Conservation (phyloP, 1,140 invertebrate genomes). For the Zaprionus lachaisei region DNA sequence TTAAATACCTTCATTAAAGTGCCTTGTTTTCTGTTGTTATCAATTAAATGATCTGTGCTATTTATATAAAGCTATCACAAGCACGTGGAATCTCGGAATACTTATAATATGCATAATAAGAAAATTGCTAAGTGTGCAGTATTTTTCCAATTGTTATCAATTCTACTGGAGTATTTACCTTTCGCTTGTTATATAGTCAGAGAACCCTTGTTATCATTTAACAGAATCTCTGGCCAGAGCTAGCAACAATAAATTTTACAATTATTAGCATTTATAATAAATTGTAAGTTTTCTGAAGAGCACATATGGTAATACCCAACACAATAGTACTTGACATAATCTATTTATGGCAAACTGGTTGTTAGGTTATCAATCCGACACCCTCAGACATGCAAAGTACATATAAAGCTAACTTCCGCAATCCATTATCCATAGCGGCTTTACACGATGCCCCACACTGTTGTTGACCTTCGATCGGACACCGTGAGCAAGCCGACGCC, state of each 20-base stretch:
- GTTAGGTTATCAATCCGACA: neutral
- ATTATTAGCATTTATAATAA: neutral
- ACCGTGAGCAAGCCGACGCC: constrained; percentile 43
- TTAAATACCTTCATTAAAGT: neutral
- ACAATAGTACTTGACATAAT: neutral
- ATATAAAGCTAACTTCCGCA: constrained; percentile 47
- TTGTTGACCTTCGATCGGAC: constrained; percentile 85
- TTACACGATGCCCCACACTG: constrained; percentile 40
- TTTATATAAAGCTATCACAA: neutral
- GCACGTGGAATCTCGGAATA: neutral
- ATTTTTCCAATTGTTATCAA: constrained; percentile 6
- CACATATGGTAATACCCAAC: neutral
- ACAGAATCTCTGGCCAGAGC: neutral
- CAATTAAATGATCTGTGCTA: neutral
- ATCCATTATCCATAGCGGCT: neutral
- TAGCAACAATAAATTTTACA: neutral
- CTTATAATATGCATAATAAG: neutral
- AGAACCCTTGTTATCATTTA: neutral
- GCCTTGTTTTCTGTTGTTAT: neutral
- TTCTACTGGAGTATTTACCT: neutral
- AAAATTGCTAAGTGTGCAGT: neutral
- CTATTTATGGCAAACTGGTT: neutral
- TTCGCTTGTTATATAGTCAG: neutral
- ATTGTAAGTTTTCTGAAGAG: neutral
- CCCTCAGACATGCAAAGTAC: neutral